A percentile compares a stretch with the other conserved stretches of the same genome.
phyloP scores from a whole-genome alignment of 1,140 invertebrate genomes.

The Calephelis nemesis region DNA sequence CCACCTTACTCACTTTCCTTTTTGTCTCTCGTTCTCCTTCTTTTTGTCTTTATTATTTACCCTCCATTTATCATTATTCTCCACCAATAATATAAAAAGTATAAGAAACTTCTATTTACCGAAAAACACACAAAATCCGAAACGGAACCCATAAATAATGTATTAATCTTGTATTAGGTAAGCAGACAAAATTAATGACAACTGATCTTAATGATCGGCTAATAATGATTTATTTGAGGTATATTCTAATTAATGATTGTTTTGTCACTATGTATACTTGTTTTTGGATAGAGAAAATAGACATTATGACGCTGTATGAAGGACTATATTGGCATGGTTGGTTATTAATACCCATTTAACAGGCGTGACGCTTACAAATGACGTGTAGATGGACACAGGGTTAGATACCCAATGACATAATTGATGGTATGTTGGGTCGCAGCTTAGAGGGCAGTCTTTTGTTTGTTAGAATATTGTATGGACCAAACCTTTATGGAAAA shows the following conservation, averaged over 20 bases:
- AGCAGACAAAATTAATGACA: neutral
- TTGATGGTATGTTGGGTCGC: conserved; percentile 43
- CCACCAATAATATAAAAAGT: no score
- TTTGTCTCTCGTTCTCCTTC: no score
- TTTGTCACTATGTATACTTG: conserved; percentile 39
- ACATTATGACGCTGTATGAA: conserved; percentile 30
- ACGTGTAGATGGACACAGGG: conserved; percentile 52
- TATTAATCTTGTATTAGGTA: neutral
- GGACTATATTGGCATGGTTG: conserved; percentile 25
- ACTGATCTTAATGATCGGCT: conserved; percentile 23
- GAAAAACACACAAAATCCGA: neutral
- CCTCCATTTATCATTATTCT: no score
- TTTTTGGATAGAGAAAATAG: conserved; percentile 20
- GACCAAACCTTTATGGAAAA: no score
- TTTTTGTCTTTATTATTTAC: no score
- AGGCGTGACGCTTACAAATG: conserved; percentile 53
- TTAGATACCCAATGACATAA: conserved; percentile 52
- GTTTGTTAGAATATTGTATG: neutral
- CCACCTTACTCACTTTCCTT: no score
- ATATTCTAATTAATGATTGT: conserved; percentile 55
- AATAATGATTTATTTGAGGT: conserved; percentile 50
- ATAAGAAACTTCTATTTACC: no score
- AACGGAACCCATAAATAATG: neutral
- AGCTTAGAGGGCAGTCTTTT: conserved; percentile 21
- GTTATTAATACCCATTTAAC: conserved; percentile 30